Conservation (phyloP, 1,140 invertebrate genomes). For the Calliphora vicina region DNA sequence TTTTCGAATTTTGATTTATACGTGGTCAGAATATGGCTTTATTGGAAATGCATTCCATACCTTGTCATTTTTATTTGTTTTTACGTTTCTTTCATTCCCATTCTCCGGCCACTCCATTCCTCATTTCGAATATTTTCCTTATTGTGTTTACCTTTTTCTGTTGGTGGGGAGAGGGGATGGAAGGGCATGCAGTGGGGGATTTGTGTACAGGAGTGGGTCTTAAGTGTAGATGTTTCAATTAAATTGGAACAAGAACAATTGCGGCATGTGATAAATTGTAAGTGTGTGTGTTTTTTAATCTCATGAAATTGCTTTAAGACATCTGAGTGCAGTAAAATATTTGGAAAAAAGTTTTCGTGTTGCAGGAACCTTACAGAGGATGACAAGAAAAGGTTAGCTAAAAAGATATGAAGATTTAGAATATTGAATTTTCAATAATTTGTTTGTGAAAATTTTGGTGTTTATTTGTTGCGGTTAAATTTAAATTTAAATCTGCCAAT, state of each 20-base stretch:
- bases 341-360: background rate
- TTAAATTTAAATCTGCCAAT: too few relatives aligned
- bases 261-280: background rate
- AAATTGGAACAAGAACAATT: background rate
- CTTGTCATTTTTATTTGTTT: conserved; percentile 19
- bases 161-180: background rate
- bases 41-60: conserved; percentile 27
- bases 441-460: too few relatives aligned
- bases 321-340: background rate
- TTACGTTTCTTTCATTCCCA: background rate
- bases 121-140: background rate
- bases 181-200: too few relatives aligned
- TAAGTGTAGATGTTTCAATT: background rate
- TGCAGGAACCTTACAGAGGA: too few relatives aligned
- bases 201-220: background rate
- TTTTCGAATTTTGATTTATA: conserved; percentile 31
- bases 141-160: background rate
- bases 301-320: background rate
- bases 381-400: too few relatives aligned
- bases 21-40: conserved; percentile 29
- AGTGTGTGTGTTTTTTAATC: background rate
- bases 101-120: background rate
- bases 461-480: too few relatives aligned
- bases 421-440: too few relatives aligned
- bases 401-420: too few relatives aligned